These are phyloP conservation scores for Solea senegalensis DNA, from an alignment of 2,113 vertebrate genomes.

Conservation along the genomic window DNA sequence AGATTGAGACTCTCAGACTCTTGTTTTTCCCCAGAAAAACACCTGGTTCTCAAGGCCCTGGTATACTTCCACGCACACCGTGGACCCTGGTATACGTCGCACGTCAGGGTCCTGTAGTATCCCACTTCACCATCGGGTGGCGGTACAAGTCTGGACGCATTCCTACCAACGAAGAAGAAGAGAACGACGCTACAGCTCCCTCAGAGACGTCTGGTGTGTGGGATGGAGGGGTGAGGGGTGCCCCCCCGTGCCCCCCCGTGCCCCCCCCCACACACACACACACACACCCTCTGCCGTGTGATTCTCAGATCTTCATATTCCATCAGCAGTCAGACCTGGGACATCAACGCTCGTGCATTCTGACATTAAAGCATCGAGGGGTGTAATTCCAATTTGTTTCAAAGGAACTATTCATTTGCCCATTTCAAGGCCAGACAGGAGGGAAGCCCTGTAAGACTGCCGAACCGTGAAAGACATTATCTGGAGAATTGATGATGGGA, in stretches of 20 bases:
- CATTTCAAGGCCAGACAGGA: constrained; percentile 90
- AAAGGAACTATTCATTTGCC: constrained; percentile 93
- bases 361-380: constrained; percentile 83
- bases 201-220: not conserved
- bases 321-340: constrained; percentile 58
- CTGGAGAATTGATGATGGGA: constrained; percentile 92
- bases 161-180: too few relatives aligned
- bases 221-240: not conserved
- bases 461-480: constrained; percentile 93
- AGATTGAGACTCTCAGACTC: too few relatives aligned
- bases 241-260: constrained; percentile 19
- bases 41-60: too few relatives aligned
- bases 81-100: too few relatives aligned
- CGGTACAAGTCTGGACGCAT: too few relatives aligned
- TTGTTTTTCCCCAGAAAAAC: too few relatives aligned
- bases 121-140: too few relatives aligned
- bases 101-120: too few relatives aligned
- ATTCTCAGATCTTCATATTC: constrained; percentile 55
- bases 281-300: not conserved
- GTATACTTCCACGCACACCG: too few relatives aligned
- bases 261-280: constrained; percentile 4
- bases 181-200: too few relatives aligned
- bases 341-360: constrained; percentile 54
- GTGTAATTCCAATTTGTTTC: constrained; percentile 91
- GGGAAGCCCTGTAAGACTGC: constrained; percentile 87